Percentiles rank a stretch among this genome's conserved stretches.
Conservation (phyloP, 2,113 vertebrate species). For the Zosterops japonicus region DNA sequence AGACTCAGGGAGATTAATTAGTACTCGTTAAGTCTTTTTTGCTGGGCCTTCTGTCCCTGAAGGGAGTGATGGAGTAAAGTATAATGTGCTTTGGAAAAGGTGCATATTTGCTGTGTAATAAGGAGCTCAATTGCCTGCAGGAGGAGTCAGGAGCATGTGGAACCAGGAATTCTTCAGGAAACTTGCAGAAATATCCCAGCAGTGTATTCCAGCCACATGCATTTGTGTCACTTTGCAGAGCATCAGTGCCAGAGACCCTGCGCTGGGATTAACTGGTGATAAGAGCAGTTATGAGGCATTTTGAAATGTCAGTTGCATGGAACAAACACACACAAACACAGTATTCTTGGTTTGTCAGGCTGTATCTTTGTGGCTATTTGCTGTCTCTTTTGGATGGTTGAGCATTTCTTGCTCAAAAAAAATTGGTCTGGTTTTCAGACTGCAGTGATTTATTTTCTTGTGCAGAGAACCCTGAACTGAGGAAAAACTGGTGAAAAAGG, state of each 20-base stretch:
- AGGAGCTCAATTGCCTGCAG: constrained; percentile 1
- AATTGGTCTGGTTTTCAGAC: neutral
- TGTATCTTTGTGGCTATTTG: neutral
- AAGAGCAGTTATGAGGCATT: neutral
- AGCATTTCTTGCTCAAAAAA: neutral
- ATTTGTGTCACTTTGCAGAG: neutral
- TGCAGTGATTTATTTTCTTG: neutral
- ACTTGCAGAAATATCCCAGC: neutral
- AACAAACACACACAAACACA: neutral
- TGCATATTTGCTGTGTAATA: neutral
- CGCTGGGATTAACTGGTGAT: neutral
- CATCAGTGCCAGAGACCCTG: neutral
- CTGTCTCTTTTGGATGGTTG: neutral
- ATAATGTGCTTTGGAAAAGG: neutral
- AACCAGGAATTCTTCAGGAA: neutral
- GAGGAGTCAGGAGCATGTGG: constrained; percentile 4
- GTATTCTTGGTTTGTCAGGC: neutral
- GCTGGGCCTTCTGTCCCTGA: neutral
- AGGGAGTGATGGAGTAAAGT: neutral
- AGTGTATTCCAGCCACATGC: neutral
- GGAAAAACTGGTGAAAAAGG: neutral
- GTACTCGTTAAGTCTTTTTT: neutral
- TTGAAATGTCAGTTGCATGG: neutral
- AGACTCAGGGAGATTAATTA: neutral
- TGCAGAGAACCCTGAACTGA: rapidly evolving